Percentiles rank a stretch among this genome's conserved stretches.
Conservation (phyloP, 2,797 vertebrate species). For the Gobionotothen gibberifrons region DNA sequence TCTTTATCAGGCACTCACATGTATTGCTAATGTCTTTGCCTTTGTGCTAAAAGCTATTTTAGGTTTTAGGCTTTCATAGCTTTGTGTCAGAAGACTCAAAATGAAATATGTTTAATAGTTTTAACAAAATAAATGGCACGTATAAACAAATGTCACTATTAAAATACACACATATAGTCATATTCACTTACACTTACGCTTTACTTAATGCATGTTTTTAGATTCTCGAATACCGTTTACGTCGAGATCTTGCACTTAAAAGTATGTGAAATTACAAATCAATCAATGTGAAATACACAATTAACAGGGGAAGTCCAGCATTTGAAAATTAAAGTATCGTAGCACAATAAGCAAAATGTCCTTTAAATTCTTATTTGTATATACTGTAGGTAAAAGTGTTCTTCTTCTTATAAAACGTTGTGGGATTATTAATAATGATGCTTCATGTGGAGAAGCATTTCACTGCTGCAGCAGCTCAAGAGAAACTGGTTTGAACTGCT, state of each 20-base stretch:
- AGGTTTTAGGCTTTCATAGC: background rate
- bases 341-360: background rate
- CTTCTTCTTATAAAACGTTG: background rate
- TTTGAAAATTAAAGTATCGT: background rate
- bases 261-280: no score
- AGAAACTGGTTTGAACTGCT: background rate
- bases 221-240: no score
- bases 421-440: background rate
- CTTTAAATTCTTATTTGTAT: background rate
- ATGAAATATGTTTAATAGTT: no score
- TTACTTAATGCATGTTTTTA: no score
- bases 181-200: no score
- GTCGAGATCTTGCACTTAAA: no score
- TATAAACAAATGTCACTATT: background rate
- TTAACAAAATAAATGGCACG: no score
- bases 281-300: background rate
- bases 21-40: background rate
- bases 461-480: background rate
- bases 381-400: background rate
- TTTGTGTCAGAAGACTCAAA: background rate
- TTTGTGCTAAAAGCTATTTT: background rate
- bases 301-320: background rate
- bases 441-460: background rate
- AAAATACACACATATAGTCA: no score
- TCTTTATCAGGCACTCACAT: background rate